These are phyloP conservation scores for Nyctibius bracteatus DNA, from an alignment of 2,113 vertebrate genomes.

Conservation along the genomic window DNA sequence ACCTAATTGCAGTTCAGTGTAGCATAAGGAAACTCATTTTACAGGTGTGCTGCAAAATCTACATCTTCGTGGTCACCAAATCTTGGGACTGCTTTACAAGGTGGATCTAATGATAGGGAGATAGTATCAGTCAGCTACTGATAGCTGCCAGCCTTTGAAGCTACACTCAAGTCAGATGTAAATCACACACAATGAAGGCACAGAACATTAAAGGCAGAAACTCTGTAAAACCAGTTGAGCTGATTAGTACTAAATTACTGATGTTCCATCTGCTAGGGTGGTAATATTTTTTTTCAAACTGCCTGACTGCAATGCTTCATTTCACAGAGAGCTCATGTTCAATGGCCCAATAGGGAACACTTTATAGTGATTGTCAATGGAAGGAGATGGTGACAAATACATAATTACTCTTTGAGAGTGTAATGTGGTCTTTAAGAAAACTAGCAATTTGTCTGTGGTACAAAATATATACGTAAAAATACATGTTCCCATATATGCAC, in stretches of 20 bases:
- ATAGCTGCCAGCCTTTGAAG: constrained; percentile 38
- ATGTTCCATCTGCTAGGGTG: constrained; percentile 56
- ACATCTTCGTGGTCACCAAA: not conserved
- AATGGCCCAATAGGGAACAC: not conserved
- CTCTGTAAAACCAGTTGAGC: constrained; percentile 42
- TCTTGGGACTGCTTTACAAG: not conserved
- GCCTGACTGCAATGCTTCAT: constrained; percentile 41
- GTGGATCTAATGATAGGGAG: not conserved
- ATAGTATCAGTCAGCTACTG: not conserved
- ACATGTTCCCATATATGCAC: not conserved
- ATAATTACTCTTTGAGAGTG: not conserved
- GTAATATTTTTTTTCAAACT: constrained; percentile 52
- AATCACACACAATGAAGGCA: constrained; percentile 58
- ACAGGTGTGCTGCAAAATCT: not conserved
- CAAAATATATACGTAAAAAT: not conserved
- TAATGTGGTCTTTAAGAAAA: constrained; percentile 46
- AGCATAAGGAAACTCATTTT: constrained; percentile 7
- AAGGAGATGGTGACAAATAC: constrained; percentile 34
- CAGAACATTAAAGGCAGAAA: constrained; percentile 54
- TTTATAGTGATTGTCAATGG: constrained; percentile 14
- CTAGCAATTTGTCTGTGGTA: not conserved
- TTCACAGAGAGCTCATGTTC: constrained; percentile 44
- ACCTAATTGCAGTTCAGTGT: not conserved
- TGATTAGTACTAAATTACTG: constrained; percentile 66
- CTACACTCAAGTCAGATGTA: constrained; percentile 24